Base-by-base conservation (phyloP, 1,140 invertebrate species). In the Drosophila mauritiana region DNA sequence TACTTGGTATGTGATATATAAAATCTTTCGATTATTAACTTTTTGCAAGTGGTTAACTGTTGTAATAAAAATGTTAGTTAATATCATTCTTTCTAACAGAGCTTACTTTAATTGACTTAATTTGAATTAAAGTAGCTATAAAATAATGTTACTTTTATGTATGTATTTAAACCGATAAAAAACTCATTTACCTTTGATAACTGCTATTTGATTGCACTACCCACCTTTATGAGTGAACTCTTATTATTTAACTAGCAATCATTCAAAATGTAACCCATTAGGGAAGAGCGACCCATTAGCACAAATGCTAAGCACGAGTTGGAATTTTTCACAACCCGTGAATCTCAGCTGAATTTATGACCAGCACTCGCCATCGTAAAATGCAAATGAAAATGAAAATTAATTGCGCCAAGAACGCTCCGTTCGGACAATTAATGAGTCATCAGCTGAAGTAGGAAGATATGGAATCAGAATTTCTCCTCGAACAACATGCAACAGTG, bases 341-440 rank as follows among this genome's bases (percentile, higher is more conserved):
- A 55, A 70, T 70, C 68, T 70, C 65, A 37, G 68, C 36, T 22
- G 10, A 48, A 70, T 70, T 70, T 73, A 79, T 79, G 76, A 51
- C 22, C 49, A 42, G 34, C 43, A 61, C 39, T 57, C 39, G 56
- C 52, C 20, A n/a, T 10, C 51, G 46, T 49, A 34, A 77, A 56
- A 46, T 46, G 46, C 40, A 80, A 75, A 73, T 67, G 53, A 55
- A 75, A 84, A 80, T 84, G 77, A 62, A 73, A 85, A 84, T 85
- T 85, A 73, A 84, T 84, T 84, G 63, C 72, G 39, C 25, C 52
- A 55, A 62, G 52, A 68, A 62, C 58, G 69, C 73, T 36, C 43
- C 48, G 17, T 31, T 22, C 46, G 55, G 59, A 73, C 55, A 78
- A 85, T 85, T 85, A 85, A 85, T 85, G 83, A 85, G 80, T 85